Evolutionary conservation across 1,140 invertebrate species (phyloP).

Genomic region (Trachymyrmex septentrionalis): DNA sequence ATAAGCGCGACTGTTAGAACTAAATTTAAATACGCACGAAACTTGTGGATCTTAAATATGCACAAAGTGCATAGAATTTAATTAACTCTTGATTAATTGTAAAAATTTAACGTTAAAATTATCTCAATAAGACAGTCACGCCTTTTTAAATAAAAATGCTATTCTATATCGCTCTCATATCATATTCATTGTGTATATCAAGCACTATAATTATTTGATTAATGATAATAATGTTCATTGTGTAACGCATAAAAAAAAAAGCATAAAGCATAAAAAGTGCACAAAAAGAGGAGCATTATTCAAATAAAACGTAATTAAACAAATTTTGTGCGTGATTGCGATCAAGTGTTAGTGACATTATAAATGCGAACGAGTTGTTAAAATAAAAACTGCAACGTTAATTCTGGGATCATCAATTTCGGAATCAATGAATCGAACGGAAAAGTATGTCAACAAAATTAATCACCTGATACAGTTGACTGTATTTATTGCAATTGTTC

Average conservation of each 20-base stretch:
- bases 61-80: background rate
- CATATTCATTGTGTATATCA: background rate
- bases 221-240: background rate
- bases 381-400: background rate
- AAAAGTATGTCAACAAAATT: conserved; percentile 21
- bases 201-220: background rate
- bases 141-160: background rate
- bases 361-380: background rate
- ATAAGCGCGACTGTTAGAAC: background rate
- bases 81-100: conserved; percentile 3
- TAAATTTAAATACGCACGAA: background rate
- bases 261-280: no score
- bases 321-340: background rate
- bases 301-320: background rate
- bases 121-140: background rate
- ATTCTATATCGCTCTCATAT: background rate
- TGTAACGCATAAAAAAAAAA: no score
- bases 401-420: background rate
- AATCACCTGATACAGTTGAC: background rate
- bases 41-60: background rate
- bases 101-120: background rate
- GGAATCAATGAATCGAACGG: background rate
- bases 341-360: background rate
- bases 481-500: background rate
- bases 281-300: background rate